Conservation (phyloP, 2,113 vertebrate genomes). For the Tauraco erythrolophus region DNA sequence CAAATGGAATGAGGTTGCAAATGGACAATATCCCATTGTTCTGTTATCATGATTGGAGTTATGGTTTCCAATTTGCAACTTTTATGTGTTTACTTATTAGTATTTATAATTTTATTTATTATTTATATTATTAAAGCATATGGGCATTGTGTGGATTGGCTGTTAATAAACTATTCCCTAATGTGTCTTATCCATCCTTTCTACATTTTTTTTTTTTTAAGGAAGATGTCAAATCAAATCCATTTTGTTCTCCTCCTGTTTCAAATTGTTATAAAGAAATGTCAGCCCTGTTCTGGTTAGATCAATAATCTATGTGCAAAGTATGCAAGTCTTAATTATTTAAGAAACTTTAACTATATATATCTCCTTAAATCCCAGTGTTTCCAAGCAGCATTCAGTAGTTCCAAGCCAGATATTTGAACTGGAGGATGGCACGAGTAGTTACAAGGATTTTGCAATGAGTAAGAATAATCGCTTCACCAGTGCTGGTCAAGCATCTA, state of each 20-base stretch:
- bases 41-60: background rate
- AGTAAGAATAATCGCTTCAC: constrained; percentile 97
- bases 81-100: background rate
- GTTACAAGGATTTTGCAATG: constrained; percentile 97
- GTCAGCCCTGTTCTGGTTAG: background rate
- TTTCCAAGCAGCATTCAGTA: constrained; percentile 95
- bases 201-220: background rate
- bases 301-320: background rate
- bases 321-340: background rate
- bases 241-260: background rate
- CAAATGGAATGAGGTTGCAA: background rate
- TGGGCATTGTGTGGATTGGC: background rate
- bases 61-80: background rate
- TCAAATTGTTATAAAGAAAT: background rate
- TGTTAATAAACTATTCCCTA: background rate
- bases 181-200: background rate
- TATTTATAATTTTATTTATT: background rate
- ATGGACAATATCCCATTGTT: background rate
- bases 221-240: background rate
- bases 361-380: constrained; percentile 73
- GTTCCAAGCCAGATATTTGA: constrained; percentile 98
- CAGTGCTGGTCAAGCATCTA: constrained; percentile 94
- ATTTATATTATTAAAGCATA: background rate
- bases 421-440: constrained; percentile 92
- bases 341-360: background rate